phyloP scores from a whole-genome alignment of 2,888 invertebrate species.

The Chrysolina haemoptera region DNA sequence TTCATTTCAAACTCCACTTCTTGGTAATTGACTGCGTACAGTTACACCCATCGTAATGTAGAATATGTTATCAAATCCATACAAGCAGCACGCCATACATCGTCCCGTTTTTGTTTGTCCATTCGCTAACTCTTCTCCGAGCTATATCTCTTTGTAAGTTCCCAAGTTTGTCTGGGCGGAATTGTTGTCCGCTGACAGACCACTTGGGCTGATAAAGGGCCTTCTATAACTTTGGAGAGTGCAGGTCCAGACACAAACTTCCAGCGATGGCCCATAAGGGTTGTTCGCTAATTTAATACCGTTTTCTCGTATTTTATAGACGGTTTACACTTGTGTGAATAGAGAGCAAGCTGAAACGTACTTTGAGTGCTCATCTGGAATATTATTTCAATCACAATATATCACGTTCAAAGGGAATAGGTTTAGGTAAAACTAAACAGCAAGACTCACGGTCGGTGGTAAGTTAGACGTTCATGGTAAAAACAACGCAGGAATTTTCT shows the following conservation, averaged over 20 bases:
- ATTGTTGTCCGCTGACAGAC: conserved; percentile 57
- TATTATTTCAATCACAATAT: background rate
- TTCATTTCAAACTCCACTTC: too few relatives aligned
- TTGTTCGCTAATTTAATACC: conserved; percentile 41
- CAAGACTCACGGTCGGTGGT: too few relatives aligned
- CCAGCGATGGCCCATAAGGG: conserved; percentile 39
- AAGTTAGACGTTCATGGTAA: too few relatives aligned
- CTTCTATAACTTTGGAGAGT: conserved; percentile 60
- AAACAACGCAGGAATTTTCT: too few relatives aligned
- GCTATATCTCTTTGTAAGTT: conserved; percentile 39
- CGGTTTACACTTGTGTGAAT: conserved; percentile 39
- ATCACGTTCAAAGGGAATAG: too few relatives aligned
- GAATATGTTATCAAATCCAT: too few relatives aligned
- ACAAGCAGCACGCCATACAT: background rate
- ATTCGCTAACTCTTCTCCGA: conserved; percentile 22
- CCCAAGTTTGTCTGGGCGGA: conserved; percentile 47
- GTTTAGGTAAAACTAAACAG: too few relatives aligned
- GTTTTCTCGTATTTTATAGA: conserved; percentile 38
- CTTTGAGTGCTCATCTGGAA: conserved; percentile 30
- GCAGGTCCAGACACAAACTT: conserved; percentile 44
- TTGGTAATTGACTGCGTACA: too few relatives aligned
- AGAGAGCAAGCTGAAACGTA: conserved; percentile 38
- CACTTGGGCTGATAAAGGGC: conserved; percentile 62
- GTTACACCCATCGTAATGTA: too few relatives aligned
- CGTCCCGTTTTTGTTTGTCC: conserved; percentile 2